Conservation (phyloP, 2,888 invertebrate genomes). For the Lampropteryx suffumata region DNA sequence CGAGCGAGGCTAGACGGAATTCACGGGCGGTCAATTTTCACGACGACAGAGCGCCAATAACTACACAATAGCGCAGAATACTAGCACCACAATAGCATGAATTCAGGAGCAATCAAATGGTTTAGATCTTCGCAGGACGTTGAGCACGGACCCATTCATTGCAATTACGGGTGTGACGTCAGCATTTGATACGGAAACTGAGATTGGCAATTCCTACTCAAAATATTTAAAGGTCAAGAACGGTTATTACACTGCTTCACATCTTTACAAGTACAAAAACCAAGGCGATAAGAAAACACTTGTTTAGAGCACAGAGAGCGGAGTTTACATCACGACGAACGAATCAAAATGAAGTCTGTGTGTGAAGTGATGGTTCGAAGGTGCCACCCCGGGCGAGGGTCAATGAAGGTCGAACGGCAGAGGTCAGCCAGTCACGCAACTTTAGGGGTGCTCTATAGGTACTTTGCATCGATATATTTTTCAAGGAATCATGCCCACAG, state of each 20-base stretch:
- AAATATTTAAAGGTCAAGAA: slow-evolving; percentile 15
- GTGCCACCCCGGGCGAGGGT: slow-evolving; percentile 58
- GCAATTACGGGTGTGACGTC: slow-evolving; percentile 30
- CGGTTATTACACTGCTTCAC: slow-evolving; percentile 7
- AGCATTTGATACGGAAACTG: slow-evolving; percentile 26
- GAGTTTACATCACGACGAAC: slow-evolving; percentile 13
- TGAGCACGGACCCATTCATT: slow-evolving; percentile 30
- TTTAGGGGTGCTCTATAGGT: slow-evolving; percentile 36
- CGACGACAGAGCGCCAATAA: slow-evolving; percentile 23
- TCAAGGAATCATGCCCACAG: too few species aligned
- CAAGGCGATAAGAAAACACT: neutral
- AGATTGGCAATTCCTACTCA: slow-evolving; percentile 12
- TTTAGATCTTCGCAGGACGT: slow-evolving; percentile 33
- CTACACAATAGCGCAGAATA: slow-evolving; percentile 28
- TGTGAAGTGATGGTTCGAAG: slow-evolving; percentile 47
- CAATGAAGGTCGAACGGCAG: slow-evolving; percentile 55
- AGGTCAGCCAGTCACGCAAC: slow-evolving; percentile 61
- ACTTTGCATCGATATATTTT: too few species aligned
- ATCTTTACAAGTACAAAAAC: neutral
- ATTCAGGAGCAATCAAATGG: slow-evolving; percentile 31
- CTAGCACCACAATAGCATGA: slow-evolving; percentile 16
- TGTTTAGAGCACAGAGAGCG: neutral
- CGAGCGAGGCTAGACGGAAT: slow-evolving; percentile 25
- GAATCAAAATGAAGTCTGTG: slow-evolving; percentile 43
- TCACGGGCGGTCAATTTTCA: slow-evolving; percentile 33